phyloP scores from a whole-genome alignment of 1,140 invertebrate species.

The Brachionus plicatilis region DNA sequence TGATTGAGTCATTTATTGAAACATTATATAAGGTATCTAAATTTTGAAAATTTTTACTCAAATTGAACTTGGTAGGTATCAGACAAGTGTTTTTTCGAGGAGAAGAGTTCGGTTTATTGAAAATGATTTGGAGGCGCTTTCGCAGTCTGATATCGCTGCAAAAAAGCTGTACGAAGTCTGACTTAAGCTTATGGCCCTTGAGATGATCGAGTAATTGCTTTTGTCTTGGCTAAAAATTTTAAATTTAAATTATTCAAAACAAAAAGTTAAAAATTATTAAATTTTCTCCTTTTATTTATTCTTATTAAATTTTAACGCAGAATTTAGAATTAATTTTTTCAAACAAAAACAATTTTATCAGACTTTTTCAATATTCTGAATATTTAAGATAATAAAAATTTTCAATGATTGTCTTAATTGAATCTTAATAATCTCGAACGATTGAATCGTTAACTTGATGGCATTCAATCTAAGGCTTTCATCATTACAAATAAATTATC shows the following conservation, averaged over 20 bases:
- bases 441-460: not conserved
- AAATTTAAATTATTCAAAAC: not conserved
- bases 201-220: not conserved
- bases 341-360: not conserved
- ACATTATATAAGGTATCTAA: not conserved
- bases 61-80: not conserved
- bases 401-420: not conserved
- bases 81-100: not conserved
- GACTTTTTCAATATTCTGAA: not conserved
- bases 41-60: not conserved
- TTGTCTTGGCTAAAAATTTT: not conserved
- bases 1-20: not conserved
- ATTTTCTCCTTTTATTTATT: not conserved
- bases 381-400: conserved; percentile 1
- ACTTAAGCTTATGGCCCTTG: not conserved
- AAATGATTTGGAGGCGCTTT: not conserved
- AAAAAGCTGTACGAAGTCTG: not conserved
- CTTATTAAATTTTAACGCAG: not conserved
- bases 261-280: not conserved
- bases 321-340: not conserved
- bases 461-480: not conserved
- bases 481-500: not conserved
- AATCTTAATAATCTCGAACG: not conserved
- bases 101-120: not conserved
- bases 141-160: not conserved